Base-by-base conservation (phyloP, 2,888 invertebrate species). In the Hydrotaea diabolus region DNA sequence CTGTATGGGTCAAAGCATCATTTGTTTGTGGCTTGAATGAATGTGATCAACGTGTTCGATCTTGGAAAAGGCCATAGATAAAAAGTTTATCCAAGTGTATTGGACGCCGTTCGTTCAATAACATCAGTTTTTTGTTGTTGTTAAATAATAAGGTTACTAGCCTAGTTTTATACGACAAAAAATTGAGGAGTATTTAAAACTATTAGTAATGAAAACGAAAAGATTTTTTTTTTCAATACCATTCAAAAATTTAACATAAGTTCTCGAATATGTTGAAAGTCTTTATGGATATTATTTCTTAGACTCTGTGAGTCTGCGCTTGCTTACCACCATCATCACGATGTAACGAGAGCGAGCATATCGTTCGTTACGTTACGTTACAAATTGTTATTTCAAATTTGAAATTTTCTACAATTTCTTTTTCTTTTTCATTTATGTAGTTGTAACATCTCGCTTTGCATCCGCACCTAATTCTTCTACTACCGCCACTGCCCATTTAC, bases 391-490 rank as follows among this genome's bases (percentile, higher is more conserved):
- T 49, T 49, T n/a, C 49, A 49, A 49, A 49, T 13, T 19, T 55
- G 21, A 26, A 26, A 59, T 59, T 1, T 26, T 39, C 39, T 39
- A 23, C 59, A 23, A 15, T 59, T 26, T 59, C 1, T 59, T 77
- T 74, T 73, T 79, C 59, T 82, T 72, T 71, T 73, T 75, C 74
- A 77, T 83, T 26, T 31, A 31, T 31, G 31, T 77, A 83, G 77
- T 80, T 80, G 13, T 75, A 62, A 75, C 62, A 55, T 8, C 57
- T 53, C 57, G 72, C 36, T 53, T 23, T 69, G 23, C 36, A 36
- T 2, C 74, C 43, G 57, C 19, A 69, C 3, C 26, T 73, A 36
- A 39, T 55, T 53, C 73, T 2, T 43, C 23, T 19, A 55, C 21
- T 55, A 31, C 62, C 36, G 26, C 62, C 36, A 36, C 15, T 31